Base-by-base conservation (phyloP, 2,888 invertebrate genomes). In the Portevinia maculata region DNA sequence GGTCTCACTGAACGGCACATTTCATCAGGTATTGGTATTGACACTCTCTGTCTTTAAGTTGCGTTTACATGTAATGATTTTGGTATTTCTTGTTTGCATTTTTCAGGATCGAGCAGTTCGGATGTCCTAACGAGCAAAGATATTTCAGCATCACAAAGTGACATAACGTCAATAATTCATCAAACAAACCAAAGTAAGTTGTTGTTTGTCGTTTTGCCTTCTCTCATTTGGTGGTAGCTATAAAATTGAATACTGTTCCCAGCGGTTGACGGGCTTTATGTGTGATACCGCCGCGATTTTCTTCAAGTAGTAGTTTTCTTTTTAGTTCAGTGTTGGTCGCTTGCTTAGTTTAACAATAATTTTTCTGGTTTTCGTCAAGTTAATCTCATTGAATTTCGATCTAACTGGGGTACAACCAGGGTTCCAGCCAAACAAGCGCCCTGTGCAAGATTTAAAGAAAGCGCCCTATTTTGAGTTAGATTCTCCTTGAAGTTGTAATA, bases 111-210 rank as follows among this genome's bases (percentile, higher is more conserved):
- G 73, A 90, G 91, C 85, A 90, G 90, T 83, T 91, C 91, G 50
- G 90, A 91, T 86, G 90, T 91, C 52, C 87, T 91, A 71, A 91
- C 90, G 84, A 90, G 90, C 86, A 91, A 91, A 88, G 90, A 91
- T 86, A 91, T 91, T 86, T 90, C 91, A 60, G 90, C 91, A 84
- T 90, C 90, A 85, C 90, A 91, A 87, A 90, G 90, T 87, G 90
- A 91, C 86, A 90, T 91, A 74, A 90, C 91, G 86, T 91, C 91
- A 85, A 91, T 91, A 79, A 91, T 91, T 86, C 91, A 91, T 85
- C 91, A 91, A 87, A 90, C 91, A 84, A 91, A 91, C 87, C 90
- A 91, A 88, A 89, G 87, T 87, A 81, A 86, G 85, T 37, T n/a
- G n/a, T 44, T 39, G n/a, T 19, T 5, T n/a, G 19, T 19, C 0